A percentile compares a stretch with the other conserved stretches of the same genome.
Conservation (phyloP, 2,888 invertebrate genomes). For the Teleiodes luculella region DNA sequence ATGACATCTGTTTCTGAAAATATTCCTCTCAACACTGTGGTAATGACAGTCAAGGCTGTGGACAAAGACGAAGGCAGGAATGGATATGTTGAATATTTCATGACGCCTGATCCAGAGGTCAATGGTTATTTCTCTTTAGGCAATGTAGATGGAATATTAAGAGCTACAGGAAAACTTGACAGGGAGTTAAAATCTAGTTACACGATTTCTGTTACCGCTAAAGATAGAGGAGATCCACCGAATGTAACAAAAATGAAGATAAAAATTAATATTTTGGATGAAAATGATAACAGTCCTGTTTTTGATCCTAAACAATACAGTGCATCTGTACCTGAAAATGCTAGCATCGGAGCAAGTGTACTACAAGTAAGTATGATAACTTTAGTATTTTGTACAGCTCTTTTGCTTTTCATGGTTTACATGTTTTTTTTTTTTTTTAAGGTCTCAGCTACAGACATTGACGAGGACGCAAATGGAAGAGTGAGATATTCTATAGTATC, state of each 20-base stretch:
- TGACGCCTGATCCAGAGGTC: conserved; percentile 81
- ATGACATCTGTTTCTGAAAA: conserved; percentile 90
- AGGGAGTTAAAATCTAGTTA: conserved; percentile 88
- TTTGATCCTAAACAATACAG: conserved; percentile 94
- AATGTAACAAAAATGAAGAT: conserved; percentile 84
- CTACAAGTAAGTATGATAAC: conserved; percentile 86
- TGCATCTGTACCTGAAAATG: conserved; percentile 93
- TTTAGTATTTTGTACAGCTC: too few relatives aligned
- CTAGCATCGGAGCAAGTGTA: conserved; percentile 94
- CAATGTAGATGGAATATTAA: conserved; percentile 90
- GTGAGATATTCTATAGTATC: conserved; percentile 93
- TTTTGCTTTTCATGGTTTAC: too few relatives aligned
- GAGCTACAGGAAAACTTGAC: conserved; percentile 92
- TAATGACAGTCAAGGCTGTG: conserved; percentile 92
- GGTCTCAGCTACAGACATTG: conserved; percentile 93
- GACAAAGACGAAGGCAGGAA: conserved; percentile 95
- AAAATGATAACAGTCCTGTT: conserved; percentile 93
- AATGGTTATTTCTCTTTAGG: conserved; percentile 89
- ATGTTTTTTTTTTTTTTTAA: conserved; percentile 44
- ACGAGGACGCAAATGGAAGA: conserved; percentile 93
- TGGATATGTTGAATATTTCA: conserved; percentile 92
- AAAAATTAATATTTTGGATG: conserved; percentile 87
- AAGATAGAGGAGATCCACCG: conserved; percentile 92
- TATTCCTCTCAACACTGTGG: conserved; percentile 89
- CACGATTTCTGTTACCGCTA: conserved; percentile 87